A percentile compares a stretch with the other conserved stretches of the same genome.
Evolutionary conservation across 1,140 invertebrate genomes (phyloP).

Genomic region (Daktulosphaira vitifoliae): DNA sequence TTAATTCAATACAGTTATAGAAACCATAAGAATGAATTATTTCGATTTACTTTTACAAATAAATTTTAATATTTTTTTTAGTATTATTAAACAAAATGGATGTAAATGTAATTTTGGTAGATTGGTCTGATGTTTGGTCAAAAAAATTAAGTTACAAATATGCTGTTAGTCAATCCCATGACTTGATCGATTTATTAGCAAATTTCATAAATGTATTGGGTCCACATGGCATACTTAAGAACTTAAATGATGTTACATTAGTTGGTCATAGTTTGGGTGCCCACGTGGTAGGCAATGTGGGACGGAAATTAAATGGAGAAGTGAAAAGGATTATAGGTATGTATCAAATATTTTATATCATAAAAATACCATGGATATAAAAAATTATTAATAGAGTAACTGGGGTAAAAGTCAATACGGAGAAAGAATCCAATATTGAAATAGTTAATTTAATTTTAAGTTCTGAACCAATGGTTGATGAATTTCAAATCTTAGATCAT

Average conservation of each 20-base stretch:
- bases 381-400: no score
- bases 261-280: conserved; percentile 71
- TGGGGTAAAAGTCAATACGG: no score
- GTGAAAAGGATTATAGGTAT: conserved; percentile 9
- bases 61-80: no score
- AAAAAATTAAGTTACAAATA: neutral
- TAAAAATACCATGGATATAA: no score
- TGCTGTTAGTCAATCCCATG: neutral
- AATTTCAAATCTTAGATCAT: no score
- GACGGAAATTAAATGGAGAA: conserved; percentile 39
- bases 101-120: conserved; percentile 1
- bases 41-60: no score
- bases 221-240: neutral
- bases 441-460: no score
- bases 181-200: neutral
- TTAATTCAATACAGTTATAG: no score
- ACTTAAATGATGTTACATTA: conserved; percentile 2
- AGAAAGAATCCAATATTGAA: no score
- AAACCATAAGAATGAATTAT: no score
- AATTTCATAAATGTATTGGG: neutral
- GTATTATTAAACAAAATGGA: neutral
- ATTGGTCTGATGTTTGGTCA: conserved; percentile 4
- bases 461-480: no score
- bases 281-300: conserved; percentile 67
- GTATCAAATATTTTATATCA: no score